Conservation (phyloP, 2,113 vertebrate species). For the Chunga burmeisteri region DNA sequence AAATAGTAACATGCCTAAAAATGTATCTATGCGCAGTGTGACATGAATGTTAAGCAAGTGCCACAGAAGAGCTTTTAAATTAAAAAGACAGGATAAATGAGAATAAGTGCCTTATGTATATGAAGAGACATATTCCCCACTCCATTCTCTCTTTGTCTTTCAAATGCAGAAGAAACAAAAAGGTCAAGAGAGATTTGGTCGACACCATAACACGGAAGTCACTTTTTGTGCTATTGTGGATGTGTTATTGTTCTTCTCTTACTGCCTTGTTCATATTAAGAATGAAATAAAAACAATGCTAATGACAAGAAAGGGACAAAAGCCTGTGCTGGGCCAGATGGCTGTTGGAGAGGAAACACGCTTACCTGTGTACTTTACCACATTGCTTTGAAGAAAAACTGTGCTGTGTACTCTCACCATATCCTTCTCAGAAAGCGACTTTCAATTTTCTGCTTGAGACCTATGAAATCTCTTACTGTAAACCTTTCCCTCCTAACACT, state of each 20-base stretch:
- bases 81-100: background rate
- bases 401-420: background rate
- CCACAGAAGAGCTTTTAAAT: background rate
- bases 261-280: background rate
- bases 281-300: background rate
- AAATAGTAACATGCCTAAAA: background rate
- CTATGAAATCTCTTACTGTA: background rate
- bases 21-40: background rate
- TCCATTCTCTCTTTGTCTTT: background rate
- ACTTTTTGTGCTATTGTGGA: background rate
- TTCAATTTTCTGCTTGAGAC: background rate
- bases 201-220: background rate
- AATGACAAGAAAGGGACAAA: background rate
- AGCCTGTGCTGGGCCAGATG: background rate
- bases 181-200: background rate
- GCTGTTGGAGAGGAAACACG: background rate
- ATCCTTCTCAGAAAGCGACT: background rate
- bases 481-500: background rate
- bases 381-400: background rate
- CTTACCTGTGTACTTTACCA: background rate
- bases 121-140: background rate
- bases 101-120: background rate
- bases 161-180: conserved; percentile 43
- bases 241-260: background rate
- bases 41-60: background rate